These are phyloP conservation scores for Bradypus variegatus DNA, from an alignment of 2,797 vertebrate genomes.

Conservation along the genomic window DNA sequence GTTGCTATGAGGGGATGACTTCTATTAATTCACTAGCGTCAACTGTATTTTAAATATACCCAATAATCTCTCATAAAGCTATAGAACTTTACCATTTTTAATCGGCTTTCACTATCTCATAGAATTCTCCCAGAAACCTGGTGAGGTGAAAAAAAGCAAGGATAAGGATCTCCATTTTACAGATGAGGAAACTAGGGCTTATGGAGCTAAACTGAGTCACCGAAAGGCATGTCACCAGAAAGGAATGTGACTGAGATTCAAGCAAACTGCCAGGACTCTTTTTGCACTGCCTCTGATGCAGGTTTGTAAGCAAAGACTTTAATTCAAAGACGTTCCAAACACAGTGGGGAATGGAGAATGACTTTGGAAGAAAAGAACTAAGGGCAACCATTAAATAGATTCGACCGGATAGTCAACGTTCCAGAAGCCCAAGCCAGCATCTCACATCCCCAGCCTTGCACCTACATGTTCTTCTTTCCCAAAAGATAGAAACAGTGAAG, in stretches of 20 bases:
- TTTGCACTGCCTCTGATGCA: neutral
- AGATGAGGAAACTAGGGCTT: slow-evolving; percentile 9
- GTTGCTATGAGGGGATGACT: slow-evolving; percentile 6
- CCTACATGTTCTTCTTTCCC: slow-evolving; percentile 58
- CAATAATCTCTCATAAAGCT: slow-evolving; percentile 34
- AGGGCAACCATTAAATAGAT: neutral
- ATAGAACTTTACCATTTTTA: slow-evolving; percentile 48
- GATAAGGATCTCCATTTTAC: slow-evolving; percentile 3
- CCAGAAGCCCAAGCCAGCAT: neutral
- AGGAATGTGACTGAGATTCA: neutral
- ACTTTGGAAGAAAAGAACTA: neutral
- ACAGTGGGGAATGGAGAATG: neutral
- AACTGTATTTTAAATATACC: slow-evolving; percentile 19
- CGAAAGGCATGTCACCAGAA: neutral
- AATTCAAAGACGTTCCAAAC: neutral
- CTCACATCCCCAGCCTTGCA: neutral
- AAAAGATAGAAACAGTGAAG: slow-evolving; percentile 60
- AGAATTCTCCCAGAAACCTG: slow-evolving; percentile 44
- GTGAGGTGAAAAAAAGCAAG: slow-evolving; percentile 20
- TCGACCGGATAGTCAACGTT: neutral
- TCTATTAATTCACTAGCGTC: slow-evolving; percentile 29
- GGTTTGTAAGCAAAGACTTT: neutral
- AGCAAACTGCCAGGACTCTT: neutral
- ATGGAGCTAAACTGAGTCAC: neutral
- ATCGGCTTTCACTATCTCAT: slow-evolving; percentile 27